Evolutionary conservation across 2,888 invertebrate species (phyloP).

Genomic region (Xestia sexstrigata): DNA sequence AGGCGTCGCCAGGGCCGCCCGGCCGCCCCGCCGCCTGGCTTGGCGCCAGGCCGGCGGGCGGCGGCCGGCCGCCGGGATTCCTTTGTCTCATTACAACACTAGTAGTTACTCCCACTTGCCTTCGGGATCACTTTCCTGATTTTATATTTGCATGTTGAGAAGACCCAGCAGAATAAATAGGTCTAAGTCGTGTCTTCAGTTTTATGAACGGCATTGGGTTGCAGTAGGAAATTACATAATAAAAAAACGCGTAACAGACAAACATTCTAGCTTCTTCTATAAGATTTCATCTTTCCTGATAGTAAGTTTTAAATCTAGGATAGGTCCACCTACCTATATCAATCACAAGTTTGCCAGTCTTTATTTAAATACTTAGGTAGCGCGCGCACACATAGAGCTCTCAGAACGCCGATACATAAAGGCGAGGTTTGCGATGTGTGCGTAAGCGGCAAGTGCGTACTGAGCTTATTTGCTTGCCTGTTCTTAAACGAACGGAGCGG

Average conservation of each 20-base stretch:
- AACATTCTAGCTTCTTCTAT: conserved; percentile 16
- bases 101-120: conserved; percentile 69
- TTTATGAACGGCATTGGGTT: conserved; percentile 1
- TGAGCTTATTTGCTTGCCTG: conserved; percentile 85
- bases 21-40: conserved; percentile 90
- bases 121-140: conserved; percentile 44
- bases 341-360: conserved; percentile 51
- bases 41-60: conserved; percentile 90
- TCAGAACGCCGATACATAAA: conserved; percentile 59
- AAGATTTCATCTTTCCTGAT: conserved; percentile 8
- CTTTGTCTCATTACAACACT: conserved; percentile 88
- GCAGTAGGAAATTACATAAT: not conserved
- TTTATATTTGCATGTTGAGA: conserved; percentile 27
- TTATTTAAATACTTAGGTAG: conserved; percentile 61
- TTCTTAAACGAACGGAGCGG: conserved; percentile 83
- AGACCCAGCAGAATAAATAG: not conserved
- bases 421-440: conserved; percentile 56
- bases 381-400: conserved; percentile 52
- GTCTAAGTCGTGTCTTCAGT: not conserved
- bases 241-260: not conserved
- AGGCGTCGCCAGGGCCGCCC: conserved; percentile 89
- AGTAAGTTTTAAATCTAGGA: conserved; percentile 12
- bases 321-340: conserved; percentile 32
- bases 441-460: conserved; percentile 81
- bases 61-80: conserved; percentile 89